Evolutionary conservation across 2,797 vertebrate species (phyloP), one percentile per base, ranked within the genome.

Genomic region (Pipistrellus pygmaeus): DNA sequence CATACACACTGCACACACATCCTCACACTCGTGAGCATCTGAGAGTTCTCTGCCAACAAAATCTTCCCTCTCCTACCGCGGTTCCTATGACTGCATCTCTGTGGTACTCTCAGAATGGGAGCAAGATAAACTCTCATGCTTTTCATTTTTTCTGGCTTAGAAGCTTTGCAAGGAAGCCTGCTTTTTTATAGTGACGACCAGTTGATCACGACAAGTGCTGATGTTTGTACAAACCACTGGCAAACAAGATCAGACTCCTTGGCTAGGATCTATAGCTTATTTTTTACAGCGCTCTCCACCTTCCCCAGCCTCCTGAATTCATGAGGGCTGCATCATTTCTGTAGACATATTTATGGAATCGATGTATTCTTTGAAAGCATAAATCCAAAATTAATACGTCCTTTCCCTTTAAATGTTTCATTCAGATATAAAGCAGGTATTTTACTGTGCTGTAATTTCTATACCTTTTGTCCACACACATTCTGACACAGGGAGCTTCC

Each of bases 351-450:
- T 84, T 73, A 38, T 85, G 41, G 44, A 60, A 46, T 64, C 32
- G 12, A 30, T 68, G 8, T 15, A 44, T 92, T 72, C 25, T 82
- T 92, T 82, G 51, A 92, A 71, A 69, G 75, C 25, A 41, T 41
- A 68, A 91, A 46, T 62, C 75, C 17, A 68, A 57, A 91, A 80
- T 51, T 46, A 32, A 51, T 68, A 38, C 55, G 38, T 66, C 14
- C 12, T 82, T 80, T 2, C 8, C 21, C 12, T 23, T 72, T 88
- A 30, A 69, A 21, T 20, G 11, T 30, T 78, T 89, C 21, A 1
- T 92, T 94, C 76, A 77, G 89, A 75, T 73, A 8, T 4, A 41
- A 25, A 92, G 75, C 38, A 85, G 23, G 23, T 82, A 82, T 23
- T 55, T 82, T 53, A 81, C 20, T 30, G 32, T 69, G 62, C 25